Evolutionary conservation across 2,888 invertebrate genomes (phyloP), one percentile per base, ranked within the genome.

Genomic region (Griposia aprilina): DNA sequence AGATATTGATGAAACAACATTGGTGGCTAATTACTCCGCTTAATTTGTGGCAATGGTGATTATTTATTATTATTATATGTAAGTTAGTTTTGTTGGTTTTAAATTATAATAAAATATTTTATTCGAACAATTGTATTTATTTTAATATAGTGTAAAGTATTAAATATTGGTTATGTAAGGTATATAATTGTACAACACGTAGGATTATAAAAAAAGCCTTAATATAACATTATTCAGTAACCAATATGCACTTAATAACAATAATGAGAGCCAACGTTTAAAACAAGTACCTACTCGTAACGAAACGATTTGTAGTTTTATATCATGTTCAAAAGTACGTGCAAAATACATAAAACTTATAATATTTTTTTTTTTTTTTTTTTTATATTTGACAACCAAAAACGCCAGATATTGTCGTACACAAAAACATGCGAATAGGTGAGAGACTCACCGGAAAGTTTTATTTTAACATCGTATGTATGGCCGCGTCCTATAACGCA

Each of bases 11-110:
- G 91, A 90, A 20, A 77, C 60, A 52, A 71, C 89, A 0, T 83
- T 94, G 11, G 87, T 92, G 55, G 89, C 93, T 11, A 90, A 89
- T 76, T 92, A 91, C 74, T 88, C 89, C n/a, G 78, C 85, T 57
- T 88, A 81, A 87, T 55, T 52, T n/a, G n/a, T 76, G 67, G 23
- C 48, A 60, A 15, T 62, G 45, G 45, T 55, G 26, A 77, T 83
- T 62, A 66, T 70, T 74, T 55, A 69, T 76, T 82, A 30, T 73
- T 70, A 23, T 66, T 41, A 60, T 4, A 15, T 30, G 60, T 70
- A 63, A 48, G 63, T 52, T 17, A 0, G 20, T 66, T 68, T 73
- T 78, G 17, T 82, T 72, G n/a, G 26, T 68, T 62, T 65, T 68
- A 23, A 75, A 76, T 63, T 80, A 78, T 30, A 88, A 82, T 85